phyloP scores from a whole-genome alignment of 37 sponge, comb jelly and placozoan genomes.

The Oopsacas minuta region DNA sequence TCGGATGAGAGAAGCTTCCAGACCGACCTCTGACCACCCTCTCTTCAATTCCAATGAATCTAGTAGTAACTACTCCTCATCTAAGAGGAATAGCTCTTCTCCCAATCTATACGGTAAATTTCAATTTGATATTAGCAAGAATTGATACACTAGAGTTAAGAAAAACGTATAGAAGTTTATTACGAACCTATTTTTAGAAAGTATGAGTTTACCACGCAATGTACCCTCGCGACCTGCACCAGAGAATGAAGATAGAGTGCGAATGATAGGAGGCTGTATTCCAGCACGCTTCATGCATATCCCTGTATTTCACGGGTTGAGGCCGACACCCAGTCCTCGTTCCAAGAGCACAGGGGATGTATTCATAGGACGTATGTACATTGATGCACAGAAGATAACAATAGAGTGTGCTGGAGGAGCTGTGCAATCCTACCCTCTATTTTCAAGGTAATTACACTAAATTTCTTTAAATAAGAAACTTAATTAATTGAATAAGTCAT shows the following conservation, averaged over 20 bases:
- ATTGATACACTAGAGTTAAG: no score
- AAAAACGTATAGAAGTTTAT: no score
- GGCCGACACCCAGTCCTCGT: neutral
- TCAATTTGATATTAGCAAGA: no score
- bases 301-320: neutral
- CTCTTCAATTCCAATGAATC: neutral
- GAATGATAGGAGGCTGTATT: neutral
- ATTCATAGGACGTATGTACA: slow-evolving; percentile 17
- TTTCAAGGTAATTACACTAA: neutral
- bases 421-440: neutral
- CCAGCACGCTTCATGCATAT: neutral
- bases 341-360: neutral
- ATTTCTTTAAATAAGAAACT: no score
- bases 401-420: slow-evolving; percentile 9
- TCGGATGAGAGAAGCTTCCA: neutral
- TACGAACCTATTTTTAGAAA: no score
- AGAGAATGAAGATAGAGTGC: neutral
- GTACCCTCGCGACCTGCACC: neutral
- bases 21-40: neutral
- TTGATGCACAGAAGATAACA: neutral
- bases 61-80: neutral
- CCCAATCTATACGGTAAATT: neutral
- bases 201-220: neutral
- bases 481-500: no score
- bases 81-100: neutral